Conservation (phyloP, 2,888 invertebrate species). For the Cephus nigrinus region DNA sequence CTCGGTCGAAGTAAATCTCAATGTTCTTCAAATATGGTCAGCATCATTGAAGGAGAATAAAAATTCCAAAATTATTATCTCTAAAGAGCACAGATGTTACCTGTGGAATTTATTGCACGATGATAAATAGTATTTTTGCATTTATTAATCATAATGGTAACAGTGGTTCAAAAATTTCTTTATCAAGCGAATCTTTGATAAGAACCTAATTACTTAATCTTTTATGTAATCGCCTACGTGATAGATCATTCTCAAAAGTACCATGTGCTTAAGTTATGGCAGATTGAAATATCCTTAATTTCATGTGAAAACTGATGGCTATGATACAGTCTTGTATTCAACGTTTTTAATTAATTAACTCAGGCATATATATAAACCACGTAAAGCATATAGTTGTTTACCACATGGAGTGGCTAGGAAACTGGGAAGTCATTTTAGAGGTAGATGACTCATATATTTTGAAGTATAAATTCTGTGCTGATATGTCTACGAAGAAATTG, state of each 20-base stretch:
- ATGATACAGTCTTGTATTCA: not conserved
- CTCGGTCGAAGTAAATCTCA: not conserved
- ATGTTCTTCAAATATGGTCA: not conserved
- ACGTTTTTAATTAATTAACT: not conserved
- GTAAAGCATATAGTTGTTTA: not conserved
- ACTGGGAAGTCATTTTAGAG: not conserved
- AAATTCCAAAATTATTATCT: not conserved
- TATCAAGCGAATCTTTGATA: not conserved
- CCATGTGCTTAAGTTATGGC: not conserved
- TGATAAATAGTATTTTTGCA: too few relatives aligned
- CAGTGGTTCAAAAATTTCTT: not conserved
- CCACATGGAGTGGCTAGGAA: not conserved
- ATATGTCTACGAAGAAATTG: not conserved
- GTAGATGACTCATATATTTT: not conserved
- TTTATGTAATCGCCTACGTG: not conserved
- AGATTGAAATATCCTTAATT: not conserved
- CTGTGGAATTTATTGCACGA: too few relatives aligned
- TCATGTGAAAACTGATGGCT: not conserved
- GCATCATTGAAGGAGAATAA: not conserved
- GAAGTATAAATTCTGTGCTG: not conserved
- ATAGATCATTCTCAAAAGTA: not conserved
- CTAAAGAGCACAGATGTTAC: not conserved
- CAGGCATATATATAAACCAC: not conserved
- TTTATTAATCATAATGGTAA: not conserved
- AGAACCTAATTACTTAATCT: not conserved